These are phyloP conservation scores for Gallinago paraguaiae DNA, from an alignment of 2,113 vertebrate species.

Conservation along the genomic window DNA sequence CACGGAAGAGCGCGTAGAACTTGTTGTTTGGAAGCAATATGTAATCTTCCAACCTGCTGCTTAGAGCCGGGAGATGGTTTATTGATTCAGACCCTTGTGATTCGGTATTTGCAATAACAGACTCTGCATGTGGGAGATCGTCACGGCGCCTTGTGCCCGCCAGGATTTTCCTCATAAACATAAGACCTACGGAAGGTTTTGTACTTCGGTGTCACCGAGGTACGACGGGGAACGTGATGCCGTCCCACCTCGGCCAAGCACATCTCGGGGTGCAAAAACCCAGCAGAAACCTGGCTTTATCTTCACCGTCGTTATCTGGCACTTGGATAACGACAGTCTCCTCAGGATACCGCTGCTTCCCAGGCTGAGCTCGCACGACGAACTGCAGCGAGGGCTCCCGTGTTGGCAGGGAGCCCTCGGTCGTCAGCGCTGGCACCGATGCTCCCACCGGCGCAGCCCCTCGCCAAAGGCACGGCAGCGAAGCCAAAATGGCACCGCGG, in stretches of 20 bases:
- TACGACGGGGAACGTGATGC: not conserved
- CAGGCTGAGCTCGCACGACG: not conserved
- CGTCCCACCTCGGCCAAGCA: not conserved
- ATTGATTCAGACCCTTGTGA: conserved; percentile 67
- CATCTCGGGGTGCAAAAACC: not conserved
- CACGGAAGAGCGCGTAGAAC: conserved; percentile 34
- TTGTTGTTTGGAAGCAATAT: conserved; percentile 43
- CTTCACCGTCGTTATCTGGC: not conserved
- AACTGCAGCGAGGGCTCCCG: not conserved
- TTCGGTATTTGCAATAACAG: conserved; percentile 68
- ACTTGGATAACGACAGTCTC: not conserved
- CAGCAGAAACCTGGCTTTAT: not conserved
- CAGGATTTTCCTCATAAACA: conserved; percentile 48
- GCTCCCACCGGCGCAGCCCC: conserved; percentile 5
- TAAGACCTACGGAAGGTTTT: not conserved
- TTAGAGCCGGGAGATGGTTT: conserved; percentile 57
- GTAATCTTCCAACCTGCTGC: conserved; percentile 62
- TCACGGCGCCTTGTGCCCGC: conserved; percentile 41
- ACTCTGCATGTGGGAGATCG: conserved; percentile 25
- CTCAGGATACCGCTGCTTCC: not conserved
- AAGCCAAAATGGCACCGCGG: not conserved
- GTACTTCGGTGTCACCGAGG: not conserved
- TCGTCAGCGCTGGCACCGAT: not conserved
- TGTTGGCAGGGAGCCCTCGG: not conserved
- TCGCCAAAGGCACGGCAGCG: not conserved